Evolutionary conservation across 2,888 invertebrate genomes (phyloP), one percentile per base, ranked within the genome.

Genomic region (Erebia ligea): DNA sequence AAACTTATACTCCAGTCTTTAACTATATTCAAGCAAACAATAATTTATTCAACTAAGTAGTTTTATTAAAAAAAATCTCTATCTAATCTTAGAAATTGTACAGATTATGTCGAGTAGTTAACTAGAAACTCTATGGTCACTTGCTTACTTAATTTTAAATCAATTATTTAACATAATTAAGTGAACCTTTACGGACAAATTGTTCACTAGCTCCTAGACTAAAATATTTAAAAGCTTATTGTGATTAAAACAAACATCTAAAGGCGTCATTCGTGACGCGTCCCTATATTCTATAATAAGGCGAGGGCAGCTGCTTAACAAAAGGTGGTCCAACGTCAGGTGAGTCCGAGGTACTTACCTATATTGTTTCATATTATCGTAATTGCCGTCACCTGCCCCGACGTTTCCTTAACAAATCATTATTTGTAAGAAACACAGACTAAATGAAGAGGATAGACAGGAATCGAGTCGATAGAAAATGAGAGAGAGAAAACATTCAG

Each of bases 181-280:
- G 2, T 10, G 2, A 54, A 54, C 3, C 6, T 2, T 2, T 11
- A 21, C 11, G 3, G 11, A 19, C n/a, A 50, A 15, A 50, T 50
- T 4, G 17, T 61, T 19, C 42, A 61, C n/a, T 42, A 13, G 42
- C 61, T 61, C 78, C 74, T 73, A 73, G 78, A 71, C 73, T 67
- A 76, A 69, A 68, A 62, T 69, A 69, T 76, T 71, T 62, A 70
- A 72, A 77, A 75, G 76, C 78, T 78, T 25, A 83, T 83, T 82
- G 82, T 83, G 79, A 79, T 80, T 84, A 82, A 81, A 84, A 86
- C 85, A 81, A 86, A 85, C 84, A 84, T 80, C 78, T 77, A 77
- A 81, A 76, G 21, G 84, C 84, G 86, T 89, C 86, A 83, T 89
- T 88, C 86, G 88, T 85, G 87, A 88, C 89, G 86, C 86, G 84